These are phyloP conservation scores for Microchirus variegatus DNA, from an alignment of 2,797 vertebrate genomes.

Conservation along the genomic window DNA sequence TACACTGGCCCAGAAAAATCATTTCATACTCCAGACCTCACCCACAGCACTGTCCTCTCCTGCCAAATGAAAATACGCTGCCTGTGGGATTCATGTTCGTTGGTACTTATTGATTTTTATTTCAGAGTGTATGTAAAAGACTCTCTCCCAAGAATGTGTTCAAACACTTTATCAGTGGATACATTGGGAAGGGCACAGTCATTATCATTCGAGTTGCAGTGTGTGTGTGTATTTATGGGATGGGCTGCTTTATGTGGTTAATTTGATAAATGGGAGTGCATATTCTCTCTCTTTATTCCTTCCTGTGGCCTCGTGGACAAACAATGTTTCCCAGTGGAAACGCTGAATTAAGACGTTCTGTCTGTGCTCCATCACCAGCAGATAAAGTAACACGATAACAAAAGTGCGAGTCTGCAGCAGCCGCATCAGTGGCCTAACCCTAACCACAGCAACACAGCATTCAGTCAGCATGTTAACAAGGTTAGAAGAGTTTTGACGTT, in stretches of 20 bases:
- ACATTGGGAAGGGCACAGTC: no score
- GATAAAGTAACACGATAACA: background rate
- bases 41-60: no score
- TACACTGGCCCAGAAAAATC: no score
- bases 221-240: background rate
- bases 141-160: no score
- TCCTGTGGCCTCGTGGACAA: background rate
- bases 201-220: background rate
- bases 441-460: no score
- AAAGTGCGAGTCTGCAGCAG: background rate
- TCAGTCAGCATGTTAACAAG: background rate
- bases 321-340: background rate
- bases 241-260: background rate
- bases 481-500: no score
- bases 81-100: no score
- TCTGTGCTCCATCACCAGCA: background rate
- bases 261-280: background rate
- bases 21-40: no score
- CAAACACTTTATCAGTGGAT: no score
- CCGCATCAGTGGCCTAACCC: background rate
- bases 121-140: no score
- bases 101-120: no score
- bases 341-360: slow-evolving; percentile 1
- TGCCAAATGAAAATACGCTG: no score
- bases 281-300: slow-evolving; percentile 5